A percentile compares a stretch with the other conserved stretches of the same genome.
Evolutionary conservation across 2,113 vertebrate genomes (phyloP).

Genomic region (Rhynchomys soricoides): DNA sequence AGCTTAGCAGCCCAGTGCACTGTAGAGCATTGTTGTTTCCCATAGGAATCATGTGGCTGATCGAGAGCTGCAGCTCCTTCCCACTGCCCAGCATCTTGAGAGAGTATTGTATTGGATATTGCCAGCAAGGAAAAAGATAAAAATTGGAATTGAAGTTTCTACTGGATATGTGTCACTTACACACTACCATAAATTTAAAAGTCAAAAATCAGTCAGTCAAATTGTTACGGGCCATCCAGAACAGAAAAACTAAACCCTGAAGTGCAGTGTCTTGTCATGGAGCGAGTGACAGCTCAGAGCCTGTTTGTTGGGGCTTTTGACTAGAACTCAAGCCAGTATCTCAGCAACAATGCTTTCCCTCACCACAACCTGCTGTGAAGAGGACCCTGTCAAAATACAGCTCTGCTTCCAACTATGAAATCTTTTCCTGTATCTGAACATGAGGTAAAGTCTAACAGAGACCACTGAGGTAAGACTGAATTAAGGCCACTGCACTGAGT

Average conservation of each 20-base stretch:
- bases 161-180: neutral
- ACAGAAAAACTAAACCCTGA: neutral
- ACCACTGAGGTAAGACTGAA: neutral
- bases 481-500: neutral
- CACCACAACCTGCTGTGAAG: neutral
- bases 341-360: neutral
- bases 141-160: neutral
- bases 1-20: neutral
- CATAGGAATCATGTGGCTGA: neutral
- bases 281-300: neutral
- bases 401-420: neutral
- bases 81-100: neutral
- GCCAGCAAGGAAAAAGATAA: neutral
- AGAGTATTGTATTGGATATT: neutral
- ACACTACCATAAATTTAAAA: neutral
- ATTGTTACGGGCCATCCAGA: neutral
- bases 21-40: neutral
- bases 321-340: neutral
- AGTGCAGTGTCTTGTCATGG: neutral
- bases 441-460: conserved; percentile 19
- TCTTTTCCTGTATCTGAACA: neutral
- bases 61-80: neutral
- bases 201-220: neutral
- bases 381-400: neutral
- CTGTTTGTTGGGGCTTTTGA: neutral